Evolutionary conservation across 2,888 invertebrate genomes (phyloP), one percentile per base, ranked within the genome.

Genomic region (Danaus chrysippus): DNA sequence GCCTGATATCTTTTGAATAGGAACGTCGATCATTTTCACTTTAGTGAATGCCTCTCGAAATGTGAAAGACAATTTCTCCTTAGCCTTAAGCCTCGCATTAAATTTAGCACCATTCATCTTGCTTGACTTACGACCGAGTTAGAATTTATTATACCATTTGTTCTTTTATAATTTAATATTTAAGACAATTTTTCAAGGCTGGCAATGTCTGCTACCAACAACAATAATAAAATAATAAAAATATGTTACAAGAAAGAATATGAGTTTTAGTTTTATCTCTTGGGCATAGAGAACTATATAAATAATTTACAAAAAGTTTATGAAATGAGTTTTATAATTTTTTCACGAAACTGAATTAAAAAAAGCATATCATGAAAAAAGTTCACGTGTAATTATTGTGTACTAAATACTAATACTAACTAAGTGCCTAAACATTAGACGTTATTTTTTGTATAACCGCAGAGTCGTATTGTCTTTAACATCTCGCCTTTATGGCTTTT

Each of bases 21-120:
- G 61, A 65, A 59, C 65, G 69, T 72, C 70, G 62, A 73, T 72
- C 72, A 72, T 67, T 72, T 67, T 70, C 68, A 63, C 68, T 65
- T 65, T 59, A 65, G 61, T 57, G 66, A 67, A 67, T 63, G 67
- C 64, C 59, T 65, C 65, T 68, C 59, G 54, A 62, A 70, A 67
- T 66, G 65, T 54, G 63, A 68, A 65, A 69, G 69, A 70, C 61
- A 67, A 66, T 69, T 68, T 70, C 64, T 67, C 64, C 53, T 49
- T 56, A 58, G 63, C 62, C 63, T 62, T 61, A 66, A 67, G 66
- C 42, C 62, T 54, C 54, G 55, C 58, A 64, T 66, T 70, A 68
- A 68, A 67, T 70, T 65, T 61, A 65, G 62, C 62, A 61, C 67
- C 66, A 69, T 69, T 67, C 59, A 68, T 69, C 67, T 68, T 61